Percentiles rank a stretch among this genome's conserved stretches.
Evolutionary conservation across 2,113 vertebrate genomes (phyloP).

Genomic region (Hippopotamus amphibius): DNA sequence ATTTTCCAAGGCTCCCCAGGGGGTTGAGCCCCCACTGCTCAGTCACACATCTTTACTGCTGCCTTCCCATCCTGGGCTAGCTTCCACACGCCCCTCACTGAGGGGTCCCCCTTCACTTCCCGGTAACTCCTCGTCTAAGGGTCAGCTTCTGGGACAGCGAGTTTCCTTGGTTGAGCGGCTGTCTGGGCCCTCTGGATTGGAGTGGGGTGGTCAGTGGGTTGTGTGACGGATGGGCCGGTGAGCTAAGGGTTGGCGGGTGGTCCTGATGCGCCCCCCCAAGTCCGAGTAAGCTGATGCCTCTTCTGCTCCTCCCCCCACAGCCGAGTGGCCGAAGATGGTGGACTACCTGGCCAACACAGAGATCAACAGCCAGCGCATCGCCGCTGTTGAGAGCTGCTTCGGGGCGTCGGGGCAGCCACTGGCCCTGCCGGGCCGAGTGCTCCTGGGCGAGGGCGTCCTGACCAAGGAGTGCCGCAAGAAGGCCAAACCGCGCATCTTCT

Average conservation of each 20-base stretch:
- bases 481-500: slow-evolving; percentile 92
- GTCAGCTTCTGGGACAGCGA: background rate
- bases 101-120: background rate
- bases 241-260: no score
- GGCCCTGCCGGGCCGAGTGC: slow-evolving; percentile 88
- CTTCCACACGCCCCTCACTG: background rate
- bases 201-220: background rate
- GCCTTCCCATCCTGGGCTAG: no score
- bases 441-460: slow-evolving; percentile 94
- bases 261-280: fast-evolving
- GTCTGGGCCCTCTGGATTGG: background rate
- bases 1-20: background rate
- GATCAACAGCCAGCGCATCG: slow-evolving; percentile 91
- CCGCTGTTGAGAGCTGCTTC: slow-evolving; percentile 91
- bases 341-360: slow-evolving; percentile 86
- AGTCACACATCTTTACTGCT: background rate
- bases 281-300: background rate
- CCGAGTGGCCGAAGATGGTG: slow-evolving; percentile 82
- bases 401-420: slow-evolving; percentile 87
- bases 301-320: slow-evolving; percentile 4
- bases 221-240: background rate
- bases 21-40: no score
- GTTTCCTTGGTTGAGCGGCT: background rate
- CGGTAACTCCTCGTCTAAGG: background rate
- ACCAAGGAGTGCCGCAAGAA: slow-evolving; percentile 93